Base-by-base conservation (phyloP, 2,113 vertebrate genomes). In the Theristicus caerulescens region DNA sequence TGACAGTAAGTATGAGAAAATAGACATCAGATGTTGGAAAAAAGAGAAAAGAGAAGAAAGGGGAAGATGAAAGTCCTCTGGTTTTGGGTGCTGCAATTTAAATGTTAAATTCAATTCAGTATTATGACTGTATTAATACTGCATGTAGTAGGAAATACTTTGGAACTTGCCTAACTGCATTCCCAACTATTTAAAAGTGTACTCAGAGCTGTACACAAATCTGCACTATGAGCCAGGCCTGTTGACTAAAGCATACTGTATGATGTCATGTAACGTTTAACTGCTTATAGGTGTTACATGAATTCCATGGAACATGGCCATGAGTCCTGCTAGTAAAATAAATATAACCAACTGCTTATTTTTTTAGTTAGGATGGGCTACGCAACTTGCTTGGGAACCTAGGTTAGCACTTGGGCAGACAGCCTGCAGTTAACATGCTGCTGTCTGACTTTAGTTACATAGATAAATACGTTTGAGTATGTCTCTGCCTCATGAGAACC, bases 1-100 rank as follows among this genome's bases (percentile, higher is more conserved):
- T 97, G 99, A 99, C 98, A 98, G 99, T 99, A 98, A 99, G 99
- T 99, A 94, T 79, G 80, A 83, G 51, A 71, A 58, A 65, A 61
- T 14, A 38, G 31, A 13, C 54, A 69, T 49, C n/a, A 57, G 27
- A 25, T 72, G 19, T 55, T 87, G 72, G 38, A 55, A 70, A 67
- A 92, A 57, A 4, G 7, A 64, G 32, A 36, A 47, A 66, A 51
- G 36, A 80, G 24, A 58, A 40, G 31, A 70, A 65, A 58, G 8
- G 12, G 34, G 10, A 42, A n/a, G 21, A 62, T 58, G 10, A 13
- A 76, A 40, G 38, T 85, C 25, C 31, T 84, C 42, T 66, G 11
- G 5, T 10, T 91, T 89, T 21, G n/a, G 14, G 13, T 71, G n/a
- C 44, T 86, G 52, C 51, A 55, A n/a, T 93, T 79, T 10, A 76